Evolutionary conservation across 2,888 invertebrate species (phyloP).

Genomic region (Heliconius sara): DNA sequence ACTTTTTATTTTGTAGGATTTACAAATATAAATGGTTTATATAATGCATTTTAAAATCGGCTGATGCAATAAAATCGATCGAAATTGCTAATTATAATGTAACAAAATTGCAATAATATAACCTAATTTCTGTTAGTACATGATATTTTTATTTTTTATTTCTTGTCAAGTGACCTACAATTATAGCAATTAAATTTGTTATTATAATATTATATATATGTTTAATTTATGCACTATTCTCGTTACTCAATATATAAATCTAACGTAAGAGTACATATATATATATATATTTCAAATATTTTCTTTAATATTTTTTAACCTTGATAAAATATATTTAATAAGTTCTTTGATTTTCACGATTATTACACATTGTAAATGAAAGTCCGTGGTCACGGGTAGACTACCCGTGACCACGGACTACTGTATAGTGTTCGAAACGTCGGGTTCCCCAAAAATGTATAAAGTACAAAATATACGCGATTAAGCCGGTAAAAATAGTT

Average conservation of each 20-base stretch:
- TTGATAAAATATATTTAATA: no score
- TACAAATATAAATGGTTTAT: constrained; percentile 30
- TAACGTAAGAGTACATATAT: background rate
- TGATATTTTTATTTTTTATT: constrained; percentile 32
- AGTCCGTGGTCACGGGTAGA: no score
- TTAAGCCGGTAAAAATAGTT: no score
- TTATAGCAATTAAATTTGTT: constrained; percentile 20
- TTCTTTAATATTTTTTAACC: background rate
- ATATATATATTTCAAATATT: background rate
- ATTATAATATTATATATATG: constrained; percentile 1
- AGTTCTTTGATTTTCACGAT: no score
- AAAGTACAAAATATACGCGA: no score
- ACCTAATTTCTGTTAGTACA: constrained; percentile 31
- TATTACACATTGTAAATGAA: no score
- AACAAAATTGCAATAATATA: constrained; percentile 34
- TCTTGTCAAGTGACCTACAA: constrained; percentile 12
- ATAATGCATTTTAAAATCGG: constrained; percentile 35
- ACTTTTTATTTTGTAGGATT: constrained; percentile 17
- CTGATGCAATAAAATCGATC: constrained; percentile 37
- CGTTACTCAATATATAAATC: constrained; percentile 10
- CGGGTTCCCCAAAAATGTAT: no score
- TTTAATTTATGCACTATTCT: background rate
- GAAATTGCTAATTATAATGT: constrained; percentile 36
- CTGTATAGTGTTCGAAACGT: no score
- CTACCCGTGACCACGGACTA: no score